Conservation (phyloP, 2,113 vertebrate genomes). For the Numenius arquata region DNA sequence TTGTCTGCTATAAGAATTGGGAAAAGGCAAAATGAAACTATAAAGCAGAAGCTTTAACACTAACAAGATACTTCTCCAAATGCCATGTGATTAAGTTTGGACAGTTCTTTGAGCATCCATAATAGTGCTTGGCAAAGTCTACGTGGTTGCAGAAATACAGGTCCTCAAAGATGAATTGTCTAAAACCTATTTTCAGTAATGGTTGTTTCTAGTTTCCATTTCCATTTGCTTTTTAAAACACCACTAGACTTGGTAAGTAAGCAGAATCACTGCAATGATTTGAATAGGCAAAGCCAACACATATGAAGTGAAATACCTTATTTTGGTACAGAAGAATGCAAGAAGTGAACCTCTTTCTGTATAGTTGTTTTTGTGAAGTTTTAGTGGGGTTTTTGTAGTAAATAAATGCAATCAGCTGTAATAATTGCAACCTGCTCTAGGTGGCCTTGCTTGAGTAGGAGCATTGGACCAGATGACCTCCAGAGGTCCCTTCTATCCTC, state of each 20-base stretch:
- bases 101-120: neutral
- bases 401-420: neutral
- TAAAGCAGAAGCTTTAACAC: neutral
- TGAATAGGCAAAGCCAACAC: neutral
- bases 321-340: neutral
- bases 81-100: neutral
- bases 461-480: neutral
- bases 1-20: neutral
- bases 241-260: neutral
- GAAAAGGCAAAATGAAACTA: neutral
- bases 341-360: neutral
- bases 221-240: neutral
- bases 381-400: neutral
- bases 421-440: neutral
- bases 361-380: neutral
- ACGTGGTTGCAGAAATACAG: neutral
- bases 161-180: neutral
- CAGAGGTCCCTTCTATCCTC: neutral
- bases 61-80: neutral
- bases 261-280: neutral
- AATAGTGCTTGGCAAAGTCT: neutral
- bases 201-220: neutral
- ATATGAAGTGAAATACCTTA: neutral
- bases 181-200: neutral
- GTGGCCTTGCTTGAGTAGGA: neutral